Evolutionary conservation across 2,113 vertebrate species (phyloP).

Genomic region (Pogonocichla stellata): DNA sequence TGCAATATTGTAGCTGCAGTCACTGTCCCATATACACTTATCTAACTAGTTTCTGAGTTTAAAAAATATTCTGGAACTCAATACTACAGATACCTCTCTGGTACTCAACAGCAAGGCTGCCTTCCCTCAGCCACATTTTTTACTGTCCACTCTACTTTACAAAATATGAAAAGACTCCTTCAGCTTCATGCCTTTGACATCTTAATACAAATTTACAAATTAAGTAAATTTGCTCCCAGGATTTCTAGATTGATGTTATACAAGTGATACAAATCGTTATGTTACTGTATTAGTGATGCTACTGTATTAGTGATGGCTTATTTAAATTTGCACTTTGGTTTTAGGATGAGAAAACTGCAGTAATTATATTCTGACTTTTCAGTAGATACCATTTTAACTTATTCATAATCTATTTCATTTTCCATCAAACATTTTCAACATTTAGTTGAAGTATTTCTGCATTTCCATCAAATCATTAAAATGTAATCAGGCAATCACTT

Average conservation of each 20-base stretch:
- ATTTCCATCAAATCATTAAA: not conserved
- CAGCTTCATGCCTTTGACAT: not conserved
- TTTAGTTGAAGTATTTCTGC: not conserved
- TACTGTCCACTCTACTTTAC: not conserved
- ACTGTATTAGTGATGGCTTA: not conserved
- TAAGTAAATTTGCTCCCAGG: not conserved
- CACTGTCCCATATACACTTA: not conserved
- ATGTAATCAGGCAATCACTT: slow-evolving; percentile 14
- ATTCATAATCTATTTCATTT: not conserved
- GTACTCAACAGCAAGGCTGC: not conserved
- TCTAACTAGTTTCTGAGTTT: not conserved
- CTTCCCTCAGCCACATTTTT: not conserved
- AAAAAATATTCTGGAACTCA: not conserved
- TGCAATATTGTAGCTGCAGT: not conserved
- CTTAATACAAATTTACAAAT: not conserved
- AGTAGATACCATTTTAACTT: not conserved
- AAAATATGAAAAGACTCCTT: not conserved
- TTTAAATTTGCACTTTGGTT: not conserved
- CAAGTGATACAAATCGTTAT: not conserved
- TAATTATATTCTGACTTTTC: not conserved
- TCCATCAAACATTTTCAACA: not conserved
- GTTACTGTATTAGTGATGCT: not conserved
- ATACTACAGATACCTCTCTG: not conserved
- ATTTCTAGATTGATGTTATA: not conserved
- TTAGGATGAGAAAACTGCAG: not conserved